These are phyloP conservation scores for Amblyjoppa proteus DNA, from an alignment of 2,888 invertebrate genomes.

Conservation along the genomic window DNA sequence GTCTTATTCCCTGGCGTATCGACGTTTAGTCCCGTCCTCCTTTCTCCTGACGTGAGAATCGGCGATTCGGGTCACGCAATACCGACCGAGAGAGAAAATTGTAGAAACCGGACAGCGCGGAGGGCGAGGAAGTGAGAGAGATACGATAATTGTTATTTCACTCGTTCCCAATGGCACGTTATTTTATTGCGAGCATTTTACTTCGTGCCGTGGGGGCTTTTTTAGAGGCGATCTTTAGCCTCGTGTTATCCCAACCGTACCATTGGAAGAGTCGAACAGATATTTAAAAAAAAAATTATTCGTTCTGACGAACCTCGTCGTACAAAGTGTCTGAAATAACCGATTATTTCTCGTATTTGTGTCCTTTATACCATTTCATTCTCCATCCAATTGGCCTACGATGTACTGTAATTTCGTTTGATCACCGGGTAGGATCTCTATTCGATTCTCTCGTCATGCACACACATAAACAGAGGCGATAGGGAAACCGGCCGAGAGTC, in stretches of 20 bases:
- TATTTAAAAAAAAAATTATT: not conserved
- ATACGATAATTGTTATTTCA: slow-evolving; percentile 30
- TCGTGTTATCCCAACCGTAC: not conserved
- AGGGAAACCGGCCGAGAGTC: slow-evolving; percentile 3
- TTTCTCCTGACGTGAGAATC: not conserved
- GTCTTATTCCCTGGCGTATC: not conserved
- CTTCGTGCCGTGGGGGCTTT: not conserved
- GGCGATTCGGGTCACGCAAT: slow-evolving; percentile 11
- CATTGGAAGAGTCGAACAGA: not conserved
- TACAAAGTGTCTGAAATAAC: not conserved
- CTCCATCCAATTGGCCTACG: not conserved
- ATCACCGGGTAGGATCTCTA: not conserved
- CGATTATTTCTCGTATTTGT: not conserved
- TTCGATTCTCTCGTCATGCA: not conserved
- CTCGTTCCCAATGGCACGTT: slow-evolving; percentile 22
- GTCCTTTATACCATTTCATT: not conserved
- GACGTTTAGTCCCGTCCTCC: not conserved
- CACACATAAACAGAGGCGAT: not conserved
- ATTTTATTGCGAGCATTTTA: slow-evolving; percentile 1
- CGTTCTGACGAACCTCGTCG: not conserved
- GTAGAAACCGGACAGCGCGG: not conserved
- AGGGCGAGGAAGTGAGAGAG: not conserved
- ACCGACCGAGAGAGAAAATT: slow-evolving; percentile 6
- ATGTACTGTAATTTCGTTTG: slow-evolving; percentile 3
- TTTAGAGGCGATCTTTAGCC: not conserved